Evolutionary conservation across 2,888 invertebrate species (phyloP).

Genomic region (Pollenia labialis): DNA sequence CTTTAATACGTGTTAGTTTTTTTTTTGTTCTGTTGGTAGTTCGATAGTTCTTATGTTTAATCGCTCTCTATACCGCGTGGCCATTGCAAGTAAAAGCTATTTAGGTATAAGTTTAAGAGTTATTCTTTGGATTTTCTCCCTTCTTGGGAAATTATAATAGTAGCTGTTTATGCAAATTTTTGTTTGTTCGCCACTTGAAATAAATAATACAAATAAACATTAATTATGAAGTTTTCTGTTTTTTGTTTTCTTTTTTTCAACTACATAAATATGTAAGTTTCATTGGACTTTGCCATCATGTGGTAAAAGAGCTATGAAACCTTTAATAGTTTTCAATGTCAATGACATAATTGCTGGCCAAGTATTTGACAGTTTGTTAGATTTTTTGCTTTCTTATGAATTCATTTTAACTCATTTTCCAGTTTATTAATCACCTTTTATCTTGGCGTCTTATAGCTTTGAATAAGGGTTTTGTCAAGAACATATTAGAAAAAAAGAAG

Average conservation of each 20-base stretch:
- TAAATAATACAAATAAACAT: conserved; percentile 57
- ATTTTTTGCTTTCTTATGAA: not conserved
- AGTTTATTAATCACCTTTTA: not conserved
- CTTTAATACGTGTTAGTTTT: not conserved
- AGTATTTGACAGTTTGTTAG: conserved; percentile 46
- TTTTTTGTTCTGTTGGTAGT: not conserved
- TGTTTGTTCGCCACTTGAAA: conserved; percentile 36
- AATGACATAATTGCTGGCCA: conserved; percentile 61
- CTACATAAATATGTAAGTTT: conserved; percentile 41
- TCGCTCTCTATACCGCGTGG: conserved; percentile 1
- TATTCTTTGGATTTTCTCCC: not conserved
- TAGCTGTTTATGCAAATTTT: conserved; percentile 60
- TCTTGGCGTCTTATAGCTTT: not conserved
- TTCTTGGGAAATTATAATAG: not conserved
- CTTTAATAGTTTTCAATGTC: conserved; percentile 63
- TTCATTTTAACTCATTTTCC: not conserved
- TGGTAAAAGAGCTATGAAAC: conserved; percentile 20
- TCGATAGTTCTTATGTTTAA: not conserved
- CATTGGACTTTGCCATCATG: conserved; percentile 53
- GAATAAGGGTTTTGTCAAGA: not conserved
- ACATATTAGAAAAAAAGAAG: not conserved
- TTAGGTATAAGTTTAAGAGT: not conserved
- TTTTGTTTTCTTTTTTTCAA: conserved; percentile 2
- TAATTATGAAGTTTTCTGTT: conserved; percentile 29
- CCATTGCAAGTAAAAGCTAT: not conserved